A percentile compares a stretch with the other conserved stretches of the same genome.
Conservation (phyloP, 2,113 vertebrate genomes). For the Colinus virginianus region DNA sequence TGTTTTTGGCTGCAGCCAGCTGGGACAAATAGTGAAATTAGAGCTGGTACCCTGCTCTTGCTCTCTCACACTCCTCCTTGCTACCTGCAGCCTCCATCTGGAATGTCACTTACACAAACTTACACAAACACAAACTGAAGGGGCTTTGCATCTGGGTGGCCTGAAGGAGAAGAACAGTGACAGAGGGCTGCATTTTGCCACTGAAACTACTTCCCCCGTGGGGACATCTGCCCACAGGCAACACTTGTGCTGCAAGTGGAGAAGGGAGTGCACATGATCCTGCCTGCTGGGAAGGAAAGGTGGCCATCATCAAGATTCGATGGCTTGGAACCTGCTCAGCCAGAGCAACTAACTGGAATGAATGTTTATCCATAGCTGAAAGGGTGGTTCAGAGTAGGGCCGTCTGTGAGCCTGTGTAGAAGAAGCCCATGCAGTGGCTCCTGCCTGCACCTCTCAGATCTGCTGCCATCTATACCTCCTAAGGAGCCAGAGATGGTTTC, state of each 20-base stretch:
- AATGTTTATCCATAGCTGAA: not conserved
- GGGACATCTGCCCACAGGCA: not conserved
- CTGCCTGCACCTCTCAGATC: not conserved
- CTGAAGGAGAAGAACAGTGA: not conserved
- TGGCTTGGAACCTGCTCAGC: not conserved
- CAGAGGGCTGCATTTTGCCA: not conserved
- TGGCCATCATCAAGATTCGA: not conserved
- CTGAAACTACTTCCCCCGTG: rapidly evolving
- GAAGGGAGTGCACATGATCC: rapidly evolving
- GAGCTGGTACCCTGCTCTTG: not conserved
- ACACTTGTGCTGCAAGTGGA: not conserved
- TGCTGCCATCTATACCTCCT: not conserved
- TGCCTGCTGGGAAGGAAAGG: not conserved
- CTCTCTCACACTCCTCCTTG: rapidly evolving
- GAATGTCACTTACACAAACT: rapidly evolving
- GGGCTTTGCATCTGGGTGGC: not conserved
- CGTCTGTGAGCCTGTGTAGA: conserved; percentile 34
- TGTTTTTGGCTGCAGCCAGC: not conserved
- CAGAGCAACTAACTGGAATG: not conserved
- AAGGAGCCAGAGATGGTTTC: not conserved
- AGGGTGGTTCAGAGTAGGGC: not conserved
- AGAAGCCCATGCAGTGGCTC: not conserved
- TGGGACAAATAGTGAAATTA: not conserved
- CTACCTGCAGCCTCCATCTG: not conserved
- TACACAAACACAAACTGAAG: no score